phyloP scores from a whole-genome alignment of 2,113 vertebrate genomes.

The Mustela nigripes region DNA sequence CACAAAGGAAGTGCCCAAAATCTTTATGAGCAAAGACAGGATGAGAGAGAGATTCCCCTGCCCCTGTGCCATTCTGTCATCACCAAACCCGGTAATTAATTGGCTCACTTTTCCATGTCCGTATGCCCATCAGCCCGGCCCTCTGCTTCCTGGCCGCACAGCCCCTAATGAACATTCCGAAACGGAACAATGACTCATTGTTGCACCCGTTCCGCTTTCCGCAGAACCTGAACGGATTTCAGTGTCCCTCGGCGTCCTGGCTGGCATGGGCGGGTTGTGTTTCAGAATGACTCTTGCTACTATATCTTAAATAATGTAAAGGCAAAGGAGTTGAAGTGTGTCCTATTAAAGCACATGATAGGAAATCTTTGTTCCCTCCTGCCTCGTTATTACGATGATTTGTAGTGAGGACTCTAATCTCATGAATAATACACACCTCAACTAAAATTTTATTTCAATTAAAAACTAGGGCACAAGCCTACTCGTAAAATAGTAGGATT shows the following conservation, averaged over 20 bases:
- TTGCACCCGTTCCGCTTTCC: fast-evolving
- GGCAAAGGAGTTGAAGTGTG: not conserved
- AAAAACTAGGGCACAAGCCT: not conserved
- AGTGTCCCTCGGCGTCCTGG: not conserved
- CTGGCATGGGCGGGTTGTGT: not conserved
- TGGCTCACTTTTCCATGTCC: not conserved
- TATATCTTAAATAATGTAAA: not conserved
- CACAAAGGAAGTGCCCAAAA: fast-evolving
- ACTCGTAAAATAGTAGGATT: not conserved
- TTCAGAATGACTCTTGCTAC: not conserved
- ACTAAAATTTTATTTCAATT: not conserved
- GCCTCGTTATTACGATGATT: not conserved
- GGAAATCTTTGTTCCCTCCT: not conserved
- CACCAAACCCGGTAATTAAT: not conserved
- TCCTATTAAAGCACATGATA: not conserved
- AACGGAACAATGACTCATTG: not conserved
- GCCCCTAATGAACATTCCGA: not conserved
- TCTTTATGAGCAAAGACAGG: no score
- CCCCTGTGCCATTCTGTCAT: fast-evolving
- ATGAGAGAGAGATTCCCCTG: fast-evolving
- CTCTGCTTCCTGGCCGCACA: not conserved
- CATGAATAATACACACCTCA: not conserved
- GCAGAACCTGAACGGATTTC: not conserved
- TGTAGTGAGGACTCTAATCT: not conserved
- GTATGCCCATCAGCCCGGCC: fast-evolving